A percentile compares a stretch with the other conserved stretches of the same genome.
phyloP scores from a whole-genome alignment of 2,888 invertebrate genomes.

The Ophion ellenae region DNA sequence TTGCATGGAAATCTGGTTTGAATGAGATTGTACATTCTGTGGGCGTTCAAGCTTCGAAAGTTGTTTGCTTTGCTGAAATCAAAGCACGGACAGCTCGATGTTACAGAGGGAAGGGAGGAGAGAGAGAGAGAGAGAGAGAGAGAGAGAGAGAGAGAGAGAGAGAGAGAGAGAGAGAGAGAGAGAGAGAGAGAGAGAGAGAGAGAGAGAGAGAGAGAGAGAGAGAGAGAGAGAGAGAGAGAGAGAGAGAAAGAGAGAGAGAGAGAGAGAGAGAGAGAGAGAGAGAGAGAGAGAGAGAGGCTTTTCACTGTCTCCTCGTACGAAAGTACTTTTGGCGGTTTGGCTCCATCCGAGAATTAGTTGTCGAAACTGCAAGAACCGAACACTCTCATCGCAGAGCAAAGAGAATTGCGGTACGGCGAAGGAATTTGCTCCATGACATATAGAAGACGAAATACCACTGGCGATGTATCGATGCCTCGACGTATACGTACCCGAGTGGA shows the following conservation, averaged over 20 bases:
- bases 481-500: background rate
- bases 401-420: conserved; percentile 16
- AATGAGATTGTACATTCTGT: background rate
- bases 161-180: conserved; percentile 5
- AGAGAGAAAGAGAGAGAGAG: too few relatives aligned
- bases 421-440: conserved; percentile 2
- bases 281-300: conserved; percentile 31
- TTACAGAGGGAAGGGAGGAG: background rate
- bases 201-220: conserved; percentile 13
- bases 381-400: conserved; percentile 19
- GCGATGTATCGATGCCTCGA: conserved; percentile 25
- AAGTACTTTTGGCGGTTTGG: conserved; percentile 25
- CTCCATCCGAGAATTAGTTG: conserved; percentile 36
- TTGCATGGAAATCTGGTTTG: background rate
- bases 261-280: background rate
- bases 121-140: background rate
- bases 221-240: background rate
- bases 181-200: background rate
- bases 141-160: background rate
- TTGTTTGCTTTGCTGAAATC: conserved; percentile 52
- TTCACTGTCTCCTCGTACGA: conserved; percentile 40
- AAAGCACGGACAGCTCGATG: conserved; percentile 46
- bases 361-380: conserved; percentile 12
- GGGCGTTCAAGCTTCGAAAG: conserved; percentile 35
- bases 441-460: conserved; percentile 10